phyloP scores from a whole-genome alignment of 2,113 vertebrate species.

The Pipa parva region DNA sequence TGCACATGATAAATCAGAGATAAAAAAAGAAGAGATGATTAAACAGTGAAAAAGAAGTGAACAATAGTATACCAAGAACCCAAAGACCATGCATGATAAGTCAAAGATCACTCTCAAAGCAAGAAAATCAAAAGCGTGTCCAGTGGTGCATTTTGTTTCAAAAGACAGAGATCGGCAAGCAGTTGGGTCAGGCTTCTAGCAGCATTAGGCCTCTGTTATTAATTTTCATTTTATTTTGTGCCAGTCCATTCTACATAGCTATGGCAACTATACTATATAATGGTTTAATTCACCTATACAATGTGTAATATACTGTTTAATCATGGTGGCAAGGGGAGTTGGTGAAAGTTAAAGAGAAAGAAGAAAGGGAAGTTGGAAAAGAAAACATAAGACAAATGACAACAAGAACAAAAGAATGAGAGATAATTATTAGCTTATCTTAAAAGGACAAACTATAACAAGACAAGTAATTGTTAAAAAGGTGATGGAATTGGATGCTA shows the following conservation, averaged over 20 bases:
- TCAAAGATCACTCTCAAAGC: conserved; percentile 31
- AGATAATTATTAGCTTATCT: neutral
- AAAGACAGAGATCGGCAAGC: conserved; percentile 46
- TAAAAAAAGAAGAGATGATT: conserved; percentile 31
- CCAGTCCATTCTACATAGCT: conserved; percentile 40
- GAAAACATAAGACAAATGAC: conserved; percentile 21
- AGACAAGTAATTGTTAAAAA: too few relatives aligned
- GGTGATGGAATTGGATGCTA: too few relatives aligned
- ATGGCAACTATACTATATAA: conserved; percentile 22
- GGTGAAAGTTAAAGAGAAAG: conserved; percentile 23
- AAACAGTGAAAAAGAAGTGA: conserved; percentile 12
- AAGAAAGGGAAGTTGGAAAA: conserved; percentile 24
- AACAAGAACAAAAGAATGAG: neutral
- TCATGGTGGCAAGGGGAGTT: conserved; percentile 25
- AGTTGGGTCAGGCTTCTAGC: conserved; percentile 53
- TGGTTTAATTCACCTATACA: neutral
- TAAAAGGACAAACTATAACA: too few relatives aligned
- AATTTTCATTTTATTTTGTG: conserved; percentile 20
- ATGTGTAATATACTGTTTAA: neutral
- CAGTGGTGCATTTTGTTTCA: conserved; percentile 21
- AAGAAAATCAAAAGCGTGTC: conserved; percentile 36
- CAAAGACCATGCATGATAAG: conserved; percentile 42
- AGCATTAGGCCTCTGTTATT: conserved; percentile 49
- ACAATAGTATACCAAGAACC: conserved; percentile 41
- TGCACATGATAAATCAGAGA: conserved; percentile 19